Percentiles rank a stretch among this genome's conserved stretches.
Conservation (phyloP, 2,113 vertebrate genomes). For the Paraplagusia blochii region DNA sequence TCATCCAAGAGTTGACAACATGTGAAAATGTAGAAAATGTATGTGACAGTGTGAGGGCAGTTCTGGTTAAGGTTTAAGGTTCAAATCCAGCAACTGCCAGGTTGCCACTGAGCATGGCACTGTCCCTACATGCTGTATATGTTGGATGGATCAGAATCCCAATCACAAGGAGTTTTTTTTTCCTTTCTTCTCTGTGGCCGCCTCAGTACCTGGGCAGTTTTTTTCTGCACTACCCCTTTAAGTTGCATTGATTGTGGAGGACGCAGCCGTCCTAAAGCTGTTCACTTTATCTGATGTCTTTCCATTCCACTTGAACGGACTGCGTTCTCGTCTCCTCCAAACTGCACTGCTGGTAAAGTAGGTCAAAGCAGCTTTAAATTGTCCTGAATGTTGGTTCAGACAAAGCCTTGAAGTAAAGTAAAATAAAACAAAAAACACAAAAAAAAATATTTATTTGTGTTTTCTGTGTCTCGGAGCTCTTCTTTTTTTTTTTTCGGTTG, state of each 20-base stretch:
- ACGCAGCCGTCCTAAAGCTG: not conserved
- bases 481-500: slow-evolving; percentile 7
- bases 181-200: no score
- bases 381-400: slow-evolving; percentile 19
- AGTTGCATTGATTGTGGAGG: slow-evolving; percentile 1
- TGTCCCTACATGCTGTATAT: no score
- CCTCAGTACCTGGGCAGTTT: no score
- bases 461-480: not conserved
- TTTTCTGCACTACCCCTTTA: no score
- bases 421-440: not conserved
- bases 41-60: slow-evolving; percentile 12
- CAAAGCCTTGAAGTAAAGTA: no score
- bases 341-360: slow-evolving; percentile 13
- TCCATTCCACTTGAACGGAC: not conserved
- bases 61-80: no score
- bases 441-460: not conserved
- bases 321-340: slow-evolving; percentile 13
- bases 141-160: no score
- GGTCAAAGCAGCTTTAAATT: slow-evolving; percentile 30
- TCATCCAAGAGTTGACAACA: not conserved
- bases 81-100: no score
- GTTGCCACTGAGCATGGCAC: no score
- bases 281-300: not conserved
- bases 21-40: not conserved
- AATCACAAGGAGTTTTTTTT: no score